Percentiles rank a stretch among this genome's conserved stretches.
These are phyloP conservation scores for Eulemur rufifrons DNA, from an alignment of 2,113 vertebrate genomes.

Conservation along the genomic window DNA sequence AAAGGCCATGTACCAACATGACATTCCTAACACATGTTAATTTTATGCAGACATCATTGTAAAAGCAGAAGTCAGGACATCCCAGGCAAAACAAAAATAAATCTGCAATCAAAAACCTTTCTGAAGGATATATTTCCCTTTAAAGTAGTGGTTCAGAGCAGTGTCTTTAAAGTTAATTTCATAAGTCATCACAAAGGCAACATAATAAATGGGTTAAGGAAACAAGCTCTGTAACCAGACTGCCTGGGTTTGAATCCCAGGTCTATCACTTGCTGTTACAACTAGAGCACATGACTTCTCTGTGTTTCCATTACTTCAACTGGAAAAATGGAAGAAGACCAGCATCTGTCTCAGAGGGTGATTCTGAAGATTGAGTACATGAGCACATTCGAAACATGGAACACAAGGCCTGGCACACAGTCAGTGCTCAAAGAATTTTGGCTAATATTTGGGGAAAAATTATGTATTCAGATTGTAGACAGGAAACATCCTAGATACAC, in stretches of 20 bases:
- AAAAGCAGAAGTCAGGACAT: not conserved
- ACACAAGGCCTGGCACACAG: no score
- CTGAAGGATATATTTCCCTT: not conserved
- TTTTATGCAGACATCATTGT: slow-evolving; percentile 47
- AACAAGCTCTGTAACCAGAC: not conserved
- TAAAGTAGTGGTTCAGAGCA: not conserved
- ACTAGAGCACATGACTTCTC: not conserved
- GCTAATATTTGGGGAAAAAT: not conserved
- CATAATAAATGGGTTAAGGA: not conserved
- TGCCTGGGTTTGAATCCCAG: not conserved
- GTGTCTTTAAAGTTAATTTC: not conserved
- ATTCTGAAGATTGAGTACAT: not conserved
- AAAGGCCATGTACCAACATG: not conserved
- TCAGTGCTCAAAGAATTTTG: not conserved
- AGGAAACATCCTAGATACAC: not conserved
- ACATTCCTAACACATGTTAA: slow-evolving; percentile 13
- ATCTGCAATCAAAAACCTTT: not conserved
- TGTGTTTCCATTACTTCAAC: not conserved
- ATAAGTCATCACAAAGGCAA: not conserved
- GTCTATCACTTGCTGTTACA: not conserved
- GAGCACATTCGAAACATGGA: not conserved
- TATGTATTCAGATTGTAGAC: not conserved
- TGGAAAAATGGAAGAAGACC: not conserved
- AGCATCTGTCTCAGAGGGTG: not conserved
- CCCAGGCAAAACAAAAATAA: slow-evolving; percentile 41